Evolutionary conservation across 2,797 vertebrate species (phyloP), one percentile per base, ranked within the genome.

Genomic region (Clamator glandarius): DNA sequence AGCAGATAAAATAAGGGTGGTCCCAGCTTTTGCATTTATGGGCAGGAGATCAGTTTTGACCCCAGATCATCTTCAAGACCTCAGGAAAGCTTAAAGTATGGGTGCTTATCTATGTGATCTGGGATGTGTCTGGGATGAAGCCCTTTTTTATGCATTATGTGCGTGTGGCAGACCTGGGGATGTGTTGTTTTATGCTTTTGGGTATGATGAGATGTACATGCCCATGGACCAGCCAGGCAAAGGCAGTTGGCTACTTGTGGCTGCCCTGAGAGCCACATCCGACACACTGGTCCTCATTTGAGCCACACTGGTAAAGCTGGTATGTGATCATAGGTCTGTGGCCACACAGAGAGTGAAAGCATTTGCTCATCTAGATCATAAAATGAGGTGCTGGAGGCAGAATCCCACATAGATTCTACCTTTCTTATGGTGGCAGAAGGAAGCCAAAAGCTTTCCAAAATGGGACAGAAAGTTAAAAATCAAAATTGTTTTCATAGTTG

Each of bases 281-380:
- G 82, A 28, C 21, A 24, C 51, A 25, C 5, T 0, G 1, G 33
- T 50, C 42, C 29, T 63, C 2, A 3, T 31, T 0, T 39, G 67
- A 76, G 35, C 67, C 31, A 15, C 50, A 36, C 50, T 73, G 52
- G 24, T 66, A 67, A 62, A 92, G 35, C 11, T 79, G 23, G 7
- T 66, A 15, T 52, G 70, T 31, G 31, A 28, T 11, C 36, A 48
- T 6, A 44, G 29, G 8, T 35, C 48, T 58, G 35, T 44, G 44
- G 28, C 42, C 28, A 50, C 36, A 36, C 33, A 39, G 73, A 67
- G 29, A 54, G 9, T 21, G 36, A 84, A 91, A 79, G 8, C n/a
- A n/a, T 31, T 26, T 63, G 28, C 42, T n/a, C 36, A 61, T 42
- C 36, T 51, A 35, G 28, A 58, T 26, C 20, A 52, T 20, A 52